These are phyloP conservation scores for Corvus hawaiiensis DNA, from an alignment of 2,113 vertebrate genomes.

Conservation along the genomic window DNA sequence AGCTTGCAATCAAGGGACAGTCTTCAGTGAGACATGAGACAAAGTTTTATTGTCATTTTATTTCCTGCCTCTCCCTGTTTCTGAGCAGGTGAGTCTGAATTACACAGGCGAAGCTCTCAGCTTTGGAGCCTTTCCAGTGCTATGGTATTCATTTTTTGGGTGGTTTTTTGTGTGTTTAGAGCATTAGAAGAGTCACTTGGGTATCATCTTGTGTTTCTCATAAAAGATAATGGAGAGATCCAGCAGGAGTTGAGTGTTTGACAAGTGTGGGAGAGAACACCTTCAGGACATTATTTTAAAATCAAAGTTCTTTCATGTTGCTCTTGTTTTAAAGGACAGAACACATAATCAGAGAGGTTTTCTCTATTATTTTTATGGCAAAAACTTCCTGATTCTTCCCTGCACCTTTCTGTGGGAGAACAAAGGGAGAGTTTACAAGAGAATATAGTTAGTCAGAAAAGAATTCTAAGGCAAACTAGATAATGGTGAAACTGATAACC, in stretches of 20 bases:
- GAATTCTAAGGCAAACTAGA: neutral
- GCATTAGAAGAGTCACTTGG: neutral
- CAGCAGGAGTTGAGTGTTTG: neutral
- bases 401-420: neutral
- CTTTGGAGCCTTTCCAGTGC: neutral
- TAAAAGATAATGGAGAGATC: neutral
- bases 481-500: neutral
- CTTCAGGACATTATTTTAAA: neutral
- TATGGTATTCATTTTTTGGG: too few relatives aligned
- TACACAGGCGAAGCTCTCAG: neutral
- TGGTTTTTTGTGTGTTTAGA: neutral
- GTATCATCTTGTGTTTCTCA: neutral
- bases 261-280: neutral
- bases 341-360: neutral
- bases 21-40: neutral
- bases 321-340: neutral
- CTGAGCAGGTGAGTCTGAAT: neutral
- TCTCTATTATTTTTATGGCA: neutral
- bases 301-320: neutral
- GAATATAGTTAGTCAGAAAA: neutral
- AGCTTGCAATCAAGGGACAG: neutral
- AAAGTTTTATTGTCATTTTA: neutral
- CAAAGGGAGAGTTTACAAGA: neutral
- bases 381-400: neutral
- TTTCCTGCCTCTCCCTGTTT: neutral